Evolutionary conservation across 2,888 invertebrate species (phyloP), one percentile per base, ranked within the genome.

Genomic region (Meghimatium bilineatum): DNA sequence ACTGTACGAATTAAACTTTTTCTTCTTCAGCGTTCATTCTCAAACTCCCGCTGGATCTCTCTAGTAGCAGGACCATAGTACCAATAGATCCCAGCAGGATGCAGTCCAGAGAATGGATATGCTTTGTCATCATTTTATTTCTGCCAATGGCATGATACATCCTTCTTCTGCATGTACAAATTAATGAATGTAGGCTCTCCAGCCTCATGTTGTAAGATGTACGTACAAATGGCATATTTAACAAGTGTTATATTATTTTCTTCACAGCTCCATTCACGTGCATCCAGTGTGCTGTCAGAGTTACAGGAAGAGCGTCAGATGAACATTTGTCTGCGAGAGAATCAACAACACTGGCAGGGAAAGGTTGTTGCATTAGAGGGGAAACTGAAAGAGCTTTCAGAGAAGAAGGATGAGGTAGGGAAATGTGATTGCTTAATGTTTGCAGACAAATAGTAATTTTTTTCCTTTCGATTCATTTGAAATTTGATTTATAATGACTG

Each of bases 261-360:
- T 14, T 44, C 44, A 74, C 87, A 89, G 92, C 86, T 93, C 36
- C 90, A 91, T 71, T 84, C 90, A 8, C 93, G 96, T 91, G 92
- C 97, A 83, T 94, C 95, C 8, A 95, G 96, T 87, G 94, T 96
- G 38, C 95, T 96, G 89, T 94, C 94, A 72, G 96, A 97, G 89
- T 94, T 98, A 83, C 95, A 95, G 20, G 98, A 98, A 90, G 98
- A 99, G 94, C 96, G 96, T 86, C 96, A 97, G 84, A 94, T 99
- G 92, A 97, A 97, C 85, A 95, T 95, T 90, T 96, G 96, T 34
- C 93, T 97, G 88, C 95, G 96, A 88, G 95, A 95, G 80, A 97
- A 97, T 94, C 97, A 97, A 91, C 94, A 95, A 56, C 89, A 90
- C 36, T 97, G 93, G 92, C 96, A 96, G 91, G 94, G 94, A 17